phyloP scores from a whole-genome alignment of 23 tunicate species.

The Trididemnum clinides region DNA sequence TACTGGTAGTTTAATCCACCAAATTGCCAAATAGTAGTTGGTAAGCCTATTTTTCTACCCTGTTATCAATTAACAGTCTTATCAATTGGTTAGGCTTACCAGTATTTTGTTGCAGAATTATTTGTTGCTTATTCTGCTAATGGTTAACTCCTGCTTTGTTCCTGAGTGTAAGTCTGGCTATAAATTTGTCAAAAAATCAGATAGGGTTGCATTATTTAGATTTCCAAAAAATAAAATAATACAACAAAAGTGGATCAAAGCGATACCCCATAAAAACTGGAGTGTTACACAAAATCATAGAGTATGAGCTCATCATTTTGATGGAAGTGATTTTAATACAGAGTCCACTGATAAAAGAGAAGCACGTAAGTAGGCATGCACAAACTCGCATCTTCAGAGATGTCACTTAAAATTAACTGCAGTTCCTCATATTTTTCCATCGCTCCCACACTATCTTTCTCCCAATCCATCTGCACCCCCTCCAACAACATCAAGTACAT shows the following conservation, averaged over 20 bases:
- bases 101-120: too few species aligned
- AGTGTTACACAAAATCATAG: slow-evolving; percentile 8
- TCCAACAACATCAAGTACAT: slow-evolving; percentile 11
- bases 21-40: too few species aligned
- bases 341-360: neutral
- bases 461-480: neutral
- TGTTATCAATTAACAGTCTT: too few species aligned
- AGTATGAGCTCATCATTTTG: slow-evolving; percentile 4
- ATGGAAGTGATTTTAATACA: neutral
- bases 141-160: slow-evolving; percentile 15
- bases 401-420: slow-evolving; percentile 5
- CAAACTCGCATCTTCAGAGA: neutral
- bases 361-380: neutral
- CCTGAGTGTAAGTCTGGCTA: slow-evolving; percentile 19
- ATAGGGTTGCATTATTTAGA: neutral
- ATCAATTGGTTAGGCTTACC: too few species aligned
- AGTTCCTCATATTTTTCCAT: slow-evolving; percentile 4
- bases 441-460: neutral
- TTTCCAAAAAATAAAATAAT: neutral
- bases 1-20: too few species aligned
- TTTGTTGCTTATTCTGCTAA: too few species aligned
- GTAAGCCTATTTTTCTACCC: too few species aligned
- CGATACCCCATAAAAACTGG: slow-evolving; percentile 7
- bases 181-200: neutral
- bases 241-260: neutral